These are phyloP conservation scores for Chelonus formosanus DNA, from an alignment of 2,888 invertebrate genomes.

Conservation along the genomic window DNA sequence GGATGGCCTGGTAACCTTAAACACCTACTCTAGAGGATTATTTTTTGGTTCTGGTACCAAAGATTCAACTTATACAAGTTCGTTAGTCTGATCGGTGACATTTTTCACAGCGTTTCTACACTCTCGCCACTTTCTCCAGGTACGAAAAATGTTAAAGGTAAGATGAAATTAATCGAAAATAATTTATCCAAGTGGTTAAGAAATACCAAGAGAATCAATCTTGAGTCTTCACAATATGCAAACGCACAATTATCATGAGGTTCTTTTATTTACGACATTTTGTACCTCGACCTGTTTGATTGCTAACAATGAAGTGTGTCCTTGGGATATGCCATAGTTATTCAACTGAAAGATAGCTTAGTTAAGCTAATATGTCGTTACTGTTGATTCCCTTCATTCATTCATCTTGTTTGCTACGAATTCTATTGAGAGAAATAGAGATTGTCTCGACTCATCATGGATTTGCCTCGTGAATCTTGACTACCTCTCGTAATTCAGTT, in stretches of 20 bases:
- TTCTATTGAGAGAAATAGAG: slow-evolving; percentile 36
- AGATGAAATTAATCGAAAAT: slow-evolving; percentile 12
- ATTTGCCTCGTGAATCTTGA: slow-evolving; percentile 24
- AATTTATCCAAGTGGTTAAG: slow-evolving; percentile 11
- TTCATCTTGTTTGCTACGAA: slow-evolving; percentile 50
- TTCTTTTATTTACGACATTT: slow-evolving; percentile 30
- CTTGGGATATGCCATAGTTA: slow-evolving; percentile 17
- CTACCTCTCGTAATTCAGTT: slow-evolving; percentile 27
- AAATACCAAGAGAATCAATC: slow-evolving; percentile 11
- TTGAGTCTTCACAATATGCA: slow-evolving; percentile 22
- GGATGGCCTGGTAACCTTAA: slow-evolving; percentile 41
- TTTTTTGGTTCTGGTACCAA: slow-evolving; percentile 29
- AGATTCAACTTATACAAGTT: slow-evolving; percentile 17
- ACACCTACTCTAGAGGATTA: slow-evolving; percentile 38
- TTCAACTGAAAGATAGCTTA: slow-evolving; percentile 17
- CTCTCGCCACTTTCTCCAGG: slow-evolving; percentile 10
- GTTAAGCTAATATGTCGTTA: slow-evolving; percentile 27
- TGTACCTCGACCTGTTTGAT: slow-evolving; percentile 5
- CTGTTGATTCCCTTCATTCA: slow-evolving; percentile 21
- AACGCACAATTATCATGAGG: slow-evolving; percentile 30
- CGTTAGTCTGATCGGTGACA: slow-evolving; percentile 20
- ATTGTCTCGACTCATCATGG: slow-evolving; percentile 41
- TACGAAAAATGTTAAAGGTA: slow-evolving; percentile 11
- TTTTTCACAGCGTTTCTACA: slow-evolving; percentile 9
- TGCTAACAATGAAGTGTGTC: slow-evolving; percentile 29